Conservation (phyloP, 2,113 vertebrate genomes). For the Vombatus ursinus region DNA sequence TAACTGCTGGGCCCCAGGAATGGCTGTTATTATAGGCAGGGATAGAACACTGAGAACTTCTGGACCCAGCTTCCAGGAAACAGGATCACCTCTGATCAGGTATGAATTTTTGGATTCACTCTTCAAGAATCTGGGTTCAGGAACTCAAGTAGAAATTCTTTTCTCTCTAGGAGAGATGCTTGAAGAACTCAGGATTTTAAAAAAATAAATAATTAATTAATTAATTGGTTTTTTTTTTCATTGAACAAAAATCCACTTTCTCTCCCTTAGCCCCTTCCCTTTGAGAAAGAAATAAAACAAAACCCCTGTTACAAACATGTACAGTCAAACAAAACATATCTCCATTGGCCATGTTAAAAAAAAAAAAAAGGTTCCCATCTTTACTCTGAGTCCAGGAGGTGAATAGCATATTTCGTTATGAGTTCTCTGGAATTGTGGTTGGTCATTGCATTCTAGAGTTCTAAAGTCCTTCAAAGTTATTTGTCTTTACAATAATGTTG, state of each 20-base stretch:
- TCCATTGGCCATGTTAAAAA: not conserved
- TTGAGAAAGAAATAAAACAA: not conserved
- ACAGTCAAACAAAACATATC: not conserved
- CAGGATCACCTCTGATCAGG: not conserved
- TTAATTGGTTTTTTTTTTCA: not conserved
- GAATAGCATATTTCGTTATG: not conserved
- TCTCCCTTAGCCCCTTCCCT: not conserved
- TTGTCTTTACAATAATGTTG: not conserved
- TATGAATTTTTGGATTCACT: not conserved
- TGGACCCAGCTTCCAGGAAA: not conserved
- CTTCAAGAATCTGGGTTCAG: not conserved
- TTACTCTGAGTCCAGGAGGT: not conserved
- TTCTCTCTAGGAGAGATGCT: not conserved
- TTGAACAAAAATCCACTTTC: not conserved
- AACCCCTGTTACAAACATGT: not conserved
- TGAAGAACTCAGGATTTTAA: not conserved
- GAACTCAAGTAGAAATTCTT: not conserved
- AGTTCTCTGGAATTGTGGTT: not conserved
- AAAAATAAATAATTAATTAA: no score
- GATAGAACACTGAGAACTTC: not conserved
- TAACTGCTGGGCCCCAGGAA: not conserved
- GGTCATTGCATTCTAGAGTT: not conserved
- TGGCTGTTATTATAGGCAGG: not conserved
- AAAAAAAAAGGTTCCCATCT: not conserved
- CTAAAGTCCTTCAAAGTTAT: not conserved